Evolutionary conservation across 2,797 vertebrate genomes (phyloP).

Genomic region (Halcyon leucocephala): DNA sequence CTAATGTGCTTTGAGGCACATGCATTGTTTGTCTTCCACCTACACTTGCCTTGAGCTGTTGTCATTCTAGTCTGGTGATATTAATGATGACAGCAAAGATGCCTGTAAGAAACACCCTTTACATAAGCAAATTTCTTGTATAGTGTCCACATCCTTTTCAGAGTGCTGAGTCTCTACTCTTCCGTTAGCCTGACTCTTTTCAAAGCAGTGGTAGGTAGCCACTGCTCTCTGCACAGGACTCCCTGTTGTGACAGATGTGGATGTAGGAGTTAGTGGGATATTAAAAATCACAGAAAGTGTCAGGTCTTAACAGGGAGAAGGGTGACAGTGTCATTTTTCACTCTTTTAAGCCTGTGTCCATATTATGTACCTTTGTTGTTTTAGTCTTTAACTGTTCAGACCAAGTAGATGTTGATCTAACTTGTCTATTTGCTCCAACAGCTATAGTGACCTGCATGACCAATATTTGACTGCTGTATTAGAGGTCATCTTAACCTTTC

Average conservation of each 20-base stretch:
- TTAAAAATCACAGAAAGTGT: background rate
- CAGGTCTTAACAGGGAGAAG: background rate
- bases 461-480: background rate
- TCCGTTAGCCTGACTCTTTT: background rate
- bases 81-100: background rate
- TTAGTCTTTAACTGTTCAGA: background rate
- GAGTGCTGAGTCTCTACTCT: background rate
- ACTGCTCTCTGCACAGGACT: background rate
- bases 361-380: background rate
- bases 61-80: background rate
- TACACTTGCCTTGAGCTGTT: background rate
- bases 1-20: background rate
- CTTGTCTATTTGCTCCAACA: background rate
- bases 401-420: background rate
- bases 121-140: background rate
- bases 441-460: background rate
- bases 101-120: background rate
- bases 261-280: background rate
- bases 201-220: background rate
- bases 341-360: background rate
- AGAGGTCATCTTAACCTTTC: background rate
- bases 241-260: rapidly evolving
- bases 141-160: background rate
- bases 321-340: background rate
- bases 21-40: background rate